Evolutionary conservation across 2,888 invertebrate genomes (phyloP).

Genomic region (Drosophila ochracea): DNA sequence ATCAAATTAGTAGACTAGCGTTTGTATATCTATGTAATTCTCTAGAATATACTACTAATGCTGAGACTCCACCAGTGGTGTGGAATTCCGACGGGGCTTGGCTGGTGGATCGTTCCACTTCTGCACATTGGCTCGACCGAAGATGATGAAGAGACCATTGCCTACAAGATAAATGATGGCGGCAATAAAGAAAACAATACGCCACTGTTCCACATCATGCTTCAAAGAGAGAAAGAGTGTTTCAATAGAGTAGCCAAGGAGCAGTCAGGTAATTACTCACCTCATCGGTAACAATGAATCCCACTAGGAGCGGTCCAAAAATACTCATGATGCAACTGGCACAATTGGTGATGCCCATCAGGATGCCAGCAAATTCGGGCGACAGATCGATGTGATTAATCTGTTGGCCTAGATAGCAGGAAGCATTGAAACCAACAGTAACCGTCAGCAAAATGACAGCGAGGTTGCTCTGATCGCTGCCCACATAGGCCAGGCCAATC

Average conservation of each 20-base stretch:
- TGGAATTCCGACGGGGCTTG: slow-evolving; percentile 72
- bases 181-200: slow-evolving; percentile 90
- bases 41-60: slow-evolving; percentile 53
- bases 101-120: slow-evolving; percentile 88
- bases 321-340: slow-evolving; percentile 90
- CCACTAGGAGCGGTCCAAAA: slow-evolving; percentile 91
- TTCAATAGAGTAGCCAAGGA: slow-evolving; percentile 85
- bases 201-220: slow-evolving; percentile 89
- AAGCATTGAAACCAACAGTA: slow-evolving; percentile 91
- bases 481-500: slow-evolving; percentile 87
- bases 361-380: slow-evolving; percentile 92
- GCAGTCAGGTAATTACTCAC: slow-evolving; percentile 84
- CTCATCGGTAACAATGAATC: slow-evolving; percentile 89
- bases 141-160: slow-evolving; percentile 89
- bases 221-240: slow-evolving; percentile 81
- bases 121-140: slow-evolving; percentile 89
- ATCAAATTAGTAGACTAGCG: slow-evolving; percentile 70
- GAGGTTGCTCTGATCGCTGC: slow-evolving; percentile 81
- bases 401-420: slow-evolving; percentile 91
- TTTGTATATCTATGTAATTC: slow-evolving; percentile 24
- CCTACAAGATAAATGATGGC: slow-evolving; percentile 90
- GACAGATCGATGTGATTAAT: slow-evolving; percentile 94
- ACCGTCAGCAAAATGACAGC: slow-evolving; percentile 89
- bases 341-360: slow-evolving; percentile 94
- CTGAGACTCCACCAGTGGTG: slow-evolving; percentile 78